Evolutionary conservation across 2,888 invertebrate species (phyloP).

Genomic region (Hermaeophaga mercurialis): DNA sequence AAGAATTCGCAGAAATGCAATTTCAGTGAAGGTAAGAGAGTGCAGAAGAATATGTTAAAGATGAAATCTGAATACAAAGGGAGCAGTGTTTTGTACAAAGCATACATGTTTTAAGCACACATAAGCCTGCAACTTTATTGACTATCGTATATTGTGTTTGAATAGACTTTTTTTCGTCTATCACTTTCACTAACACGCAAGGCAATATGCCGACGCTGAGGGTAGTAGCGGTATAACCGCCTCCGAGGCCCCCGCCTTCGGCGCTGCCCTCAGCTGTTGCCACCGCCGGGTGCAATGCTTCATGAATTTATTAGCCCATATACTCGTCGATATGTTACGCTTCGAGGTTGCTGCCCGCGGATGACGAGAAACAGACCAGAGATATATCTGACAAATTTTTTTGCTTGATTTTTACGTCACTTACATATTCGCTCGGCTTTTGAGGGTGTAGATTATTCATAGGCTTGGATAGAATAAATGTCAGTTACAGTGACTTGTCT

Average conservation of each 20-base stretch:
- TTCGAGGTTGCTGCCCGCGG: constrained; percentile 13
- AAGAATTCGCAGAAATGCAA: no score
- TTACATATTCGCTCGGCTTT: constrained; percentile 6
- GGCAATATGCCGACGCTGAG: not conserved
- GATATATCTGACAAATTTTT: constrained; percentile 12
- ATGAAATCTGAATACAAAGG: no score
- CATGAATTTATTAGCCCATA: constrained; percentile 19
- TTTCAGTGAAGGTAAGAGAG: no score
- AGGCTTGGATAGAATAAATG: no score
- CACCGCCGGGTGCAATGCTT: constrained; percentile 17
- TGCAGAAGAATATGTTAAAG: no score
- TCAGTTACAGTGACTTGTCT: no score
- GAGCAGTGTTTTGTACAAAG: no score
- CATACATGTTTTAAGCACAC: no score
- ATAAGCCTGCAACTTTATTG: no score
- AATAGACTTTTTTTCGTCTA: not conserved
- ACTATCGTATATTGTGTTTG: no score
- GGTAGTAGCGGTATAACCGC: constrained; percentile 6
- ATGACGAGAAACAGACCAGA: constrained; percentile 13
- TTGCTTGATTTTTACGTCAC: constrained; percentile 1
- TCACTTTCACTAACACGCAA: not conserved
- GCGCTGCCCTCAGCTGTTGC: constrained; percentile 16
- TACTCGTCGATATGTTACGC: constrained; percentile 12
- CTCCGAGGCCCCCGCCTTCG: not conserved
- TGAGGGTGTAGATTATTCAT: constrained; percentile 2